Conservation (phyloP, 1,140 invertebrate species). For the Drosophila mayri region DNA sequence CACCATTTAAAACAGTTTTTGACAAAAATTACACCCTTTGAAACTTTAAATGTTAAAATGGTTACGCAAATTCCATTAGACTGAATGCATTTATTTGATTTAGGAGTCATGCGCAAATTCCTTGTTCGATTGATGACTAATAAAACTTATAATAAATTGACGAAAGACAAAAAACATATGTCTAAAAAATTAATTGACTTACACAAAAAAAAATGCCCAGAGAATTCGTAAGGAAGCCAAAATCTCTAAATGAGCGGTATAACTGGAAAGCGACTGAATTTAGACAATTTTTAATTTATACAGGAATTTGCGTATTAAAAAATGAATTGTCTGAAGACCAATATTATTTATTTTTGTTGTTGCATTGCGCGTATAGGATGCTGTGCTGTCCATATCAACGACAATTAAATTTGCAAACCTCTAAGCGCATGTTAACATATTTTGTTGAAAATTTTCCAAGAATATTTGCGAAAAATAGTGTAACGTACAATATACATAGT, state of each 20-base stretch:
- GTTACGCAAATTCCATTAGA: constrained; percentile 30
- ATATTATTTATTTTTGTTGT: neutral
- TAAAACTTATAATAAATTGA: neutral
- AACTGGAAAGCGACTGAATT: constrained; percentile 34
- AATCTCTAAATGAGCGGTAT: neutral
- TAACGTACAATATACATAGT: too few species aligned
- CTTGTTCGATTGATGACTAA: constrained; percentile 3
- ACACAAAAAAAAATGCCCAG: constrained; percentile 15
- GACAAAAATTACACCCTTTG: constrained; percentile 24
- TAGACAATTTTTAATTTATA: constrained; percentile 34
- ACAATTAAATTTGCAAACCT: constrained; percentile 11
- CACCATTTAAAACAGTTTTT: constrained; percentile 32
- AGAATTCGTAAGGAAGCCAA: constrained; percentile 25
- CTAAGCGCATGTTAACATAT: neutral
- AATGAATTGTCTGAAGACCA: constrained; percentile 6
- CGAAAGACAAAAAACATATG: neutral
- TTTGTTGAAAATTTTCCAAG: constrained; percentile 5
- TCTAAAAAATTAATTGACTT: constrained; percentile 19
- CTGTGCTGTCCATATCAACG: constrained; percentile 20
- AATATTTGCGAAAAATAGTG: neutral
- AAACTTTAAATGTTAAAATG: constrained; percentile 35
- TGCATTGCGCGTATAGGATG: constrained; percentile 29
- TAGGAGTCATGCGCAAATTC: constrained; percentile 29
- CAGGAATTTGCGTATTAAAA: neutral
- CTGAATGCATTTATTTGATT: constrained; percentile 33